phyloP scores from a whole-genome alignment of 1,140 invertebrate genomes.

The Elysia chlorotica region DNA sequence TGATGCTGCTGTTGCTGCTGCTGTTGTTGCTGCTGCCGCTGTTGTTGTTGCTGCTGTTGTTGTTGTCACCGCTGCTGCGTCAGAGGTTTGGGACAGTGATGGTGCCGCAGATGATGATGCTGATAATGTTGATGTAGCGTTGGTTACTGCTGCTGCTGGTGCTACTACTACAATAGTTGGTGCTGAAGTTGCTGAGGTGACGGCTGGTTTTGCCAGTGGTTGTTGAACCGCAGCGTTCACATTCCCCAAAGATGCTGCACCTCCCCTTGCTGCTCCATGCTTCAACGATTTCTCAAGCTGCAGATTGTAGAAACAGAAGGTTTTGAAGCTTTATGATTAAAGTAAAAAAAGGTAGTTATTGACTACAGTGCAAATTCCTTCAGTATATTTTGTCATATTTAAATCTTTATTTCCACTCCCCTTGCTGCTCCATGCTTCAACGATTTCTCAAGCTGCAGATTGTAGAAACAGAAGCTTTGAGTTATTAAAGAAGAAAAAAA shows the following conservation, averaged over 20 bases:
- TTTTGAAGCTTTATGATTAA: too few relatives aligned
- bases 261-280: neutral
- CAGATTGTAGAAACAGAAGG: too few relatives aligned
- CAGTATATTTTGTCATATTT: too few relatives aligned
- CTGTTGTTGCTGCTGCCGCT: neutral
- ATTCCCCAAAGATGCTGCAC: too few relatives aligned
- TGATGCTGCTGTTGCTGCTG: neutral
- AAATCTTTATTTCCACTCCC: too few relatives aligned
- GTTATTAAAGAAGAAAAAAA: too few relatives aligned
- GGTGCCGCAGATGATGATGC: neutral
- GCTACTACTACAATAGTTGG: neutral
- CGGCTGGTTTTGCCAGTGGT: neutral
- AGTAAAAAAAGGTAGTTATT: too few relatives aligned
- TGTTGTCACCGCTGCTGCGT: neutral
- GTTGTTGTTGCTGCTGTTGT: neutral
- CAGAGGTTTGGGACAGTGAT: neutral
- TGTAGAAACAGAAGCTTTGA: too few relatives aligned
- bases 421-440: conserved; percentile 1
- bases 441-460: conserved; percentile 7
- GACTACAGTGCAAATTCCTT: too few relatives aligned
- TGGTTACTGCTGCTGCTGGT: neutral
- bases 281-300: conserved; percentile 16
- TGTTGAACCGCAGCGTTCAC: neutral
- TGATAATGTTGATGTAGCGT: neutral
- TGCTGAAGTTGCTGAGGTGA: neutral